Evolutionary conservation across 2,888 invertebrate species (phyloP).

Genomic region (Poecilobothrus nobilitatus): DNA sequence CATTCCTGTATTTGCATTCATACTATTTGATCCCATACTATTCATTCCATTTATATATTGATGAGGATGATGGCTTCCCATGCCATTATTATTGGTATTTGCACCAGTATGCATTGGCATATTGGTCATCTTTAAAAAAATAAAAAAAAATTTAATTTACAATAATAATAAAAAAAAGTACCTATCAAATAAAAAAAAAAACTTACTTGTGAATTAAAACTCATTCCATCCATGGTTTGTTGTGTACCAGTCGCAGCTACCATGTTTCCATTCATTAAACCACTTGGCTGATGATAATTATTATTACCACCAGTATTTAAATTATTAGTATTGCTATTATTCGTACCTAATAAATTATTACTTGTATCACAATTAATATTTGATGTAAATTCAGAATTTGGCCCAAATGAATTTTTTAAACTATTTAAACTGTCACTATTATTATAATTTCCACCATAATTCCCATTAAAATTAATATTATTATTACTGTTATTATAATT

Average conservation of each 20-base stretch:
- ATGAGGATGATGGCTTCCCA: conserved; percentile 30
- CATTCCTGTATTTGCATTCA: conserved; percentile 30
- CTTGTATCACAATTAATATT: conserved; percentile 18
- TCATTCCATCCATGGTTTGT: conserved; percentile 42
- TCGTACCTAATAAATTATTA: conserved; percentile 23
- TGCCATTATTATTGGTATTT: conserved; percentile 25
- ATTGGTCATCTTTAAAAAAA: conserved; percentile 31
- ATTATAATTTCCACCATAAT: conserved; percentile 21
- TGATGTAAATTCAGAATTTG: conserved; percentile 40
- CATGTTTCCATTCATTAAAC: conserved; percentile 29
- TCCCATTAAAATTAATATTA: conserved; percentile 26
- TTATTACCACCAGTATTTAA: conserved; percentile 19
- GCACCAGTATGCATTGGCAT: conserved; percentile 20
- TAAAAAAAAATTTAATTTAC: conserved; percentile 7
- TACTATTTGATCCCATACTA: conserved; percentile 30
- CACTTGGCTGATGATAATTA: conserved; percentile 13
- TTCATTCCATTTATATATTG: conserved; percentile 38
- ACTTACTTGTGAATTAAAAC: conserved; percentile 42
- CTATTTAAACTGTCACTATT: conserved; percentile 39
- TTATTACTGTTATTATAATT: conserved; percentile 26
- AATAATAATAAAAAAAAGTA: not conserved
- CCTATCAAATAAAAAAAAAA: not conserved
- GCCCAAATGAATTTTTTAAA: conserved; percentile 41
- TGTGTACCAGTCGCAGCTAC: conserved; percentile 41
- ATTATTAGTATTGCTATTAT: conserved; percentile 13